phyloP scores from a whole-genome alignment of 2,113 vertebrate species.

The Planiliza haematocheilus region DNA sequence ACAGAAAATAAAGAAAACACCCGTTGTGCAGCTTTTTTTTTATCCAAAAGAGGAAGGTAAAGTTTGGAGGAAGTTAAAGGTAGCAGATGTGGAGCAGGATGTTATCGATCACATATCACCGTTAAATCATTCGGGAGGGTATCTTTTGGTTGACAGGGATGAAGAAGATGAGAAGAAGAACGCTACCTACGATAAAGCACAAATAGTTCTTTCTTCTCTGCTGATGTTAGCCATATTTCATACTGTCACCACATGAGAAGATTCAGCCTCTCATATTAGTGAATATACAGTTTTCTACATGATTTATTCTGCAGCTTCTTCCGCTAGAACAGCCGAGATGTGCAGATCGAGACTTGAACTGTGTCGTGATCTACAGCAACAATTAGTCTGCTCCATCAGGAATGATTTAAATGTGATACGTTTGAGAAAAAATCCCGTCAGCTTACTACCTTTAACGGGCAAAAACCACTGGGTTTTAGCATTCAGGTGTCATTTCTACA shows the following conservation, averaged over 20 bases:
- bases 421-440: conserved; percentile 63
- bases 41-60: conserved; percentile 62
- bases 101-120: conserved; percentile 58
- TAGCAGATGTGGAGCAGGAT: conserved; percentile 61
- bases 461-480: conserved; percentile 59
- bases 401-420: conserved; percentile 65
- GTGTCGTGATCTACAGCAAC: too few relatives aligned
- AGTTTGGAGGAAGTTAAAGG: conserved; percentile 73
- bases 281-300: background rate
- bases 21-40: conserved; percentile 48
- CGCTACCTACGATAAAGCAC: conserved; percentile 25
- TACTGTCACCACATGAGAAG: conserved; percentile 16
- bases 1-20: conserved; percentile 46
- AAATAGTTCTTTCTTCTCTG: conserved; percentile 22
- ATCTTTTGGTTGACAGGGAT: conserved; percentile 1
- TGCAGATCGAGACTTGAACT: too few relatives aligned
- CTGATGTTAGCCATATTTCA: conserved; percentile 1
- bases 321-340: too few relatives aligned
- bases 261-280: conserved; percentile 2
- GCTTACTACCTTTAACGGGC: conserved; percentile 69
- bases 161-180: conserved; percentile 35
- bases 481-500: conserved; percentile 68
- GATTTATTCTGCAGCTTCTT: background rate
- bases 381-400: conserved; percentile 16
- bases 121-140: conserved; percentile 61